Evolutionary conservation across 1,140 invertebrate species (phyloP).

Genomic region (Drosophila bifasciata): DNA sequence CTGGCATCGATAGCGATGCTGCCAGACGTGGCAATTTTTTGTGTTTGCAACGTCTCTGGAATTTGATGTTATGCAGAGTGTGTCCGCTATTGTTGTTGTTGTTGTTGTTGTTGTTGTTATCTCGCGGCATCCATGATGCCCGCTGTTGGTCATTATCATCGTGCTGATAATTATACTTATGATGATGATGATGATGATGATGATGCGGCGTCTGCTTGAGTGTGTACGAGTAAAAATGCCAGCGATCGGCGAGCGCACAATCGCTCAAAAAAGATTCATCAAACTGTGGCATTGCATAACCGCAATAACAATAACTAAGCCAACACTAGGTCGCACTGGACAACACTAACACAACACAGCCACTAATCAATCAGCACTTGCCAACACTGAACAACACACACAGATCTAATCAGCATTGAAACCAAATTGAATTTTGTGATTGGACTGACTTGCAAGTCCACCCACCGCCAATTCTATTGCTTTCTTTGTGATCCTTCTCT

Average conservation of each 20-base stretch:
- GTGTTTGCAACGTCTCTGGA: slow-evolving; percentile 71
- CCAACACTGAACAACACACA: slow-evolving; percentile 2
- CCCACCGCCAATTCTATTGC: too few relatives aligned
- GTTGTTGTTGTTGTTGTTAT: slow-evolving; percentile 30
- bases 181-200: slow-evolving; percentile 8
- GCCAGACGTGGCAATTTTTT: slow-evolving; percentile 74
- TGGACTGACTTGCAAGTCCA: too few relatives aligned
- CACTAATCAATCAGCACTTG: too few relatives aligned
- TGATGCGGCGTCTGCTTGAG: slow-evolving; percentile 48
- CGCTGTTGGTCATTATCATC: neutral
- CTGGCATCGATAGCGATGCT: slow-evolving; percentile 55
- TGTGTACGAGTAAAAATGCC: slow-evolving; percentile 74
- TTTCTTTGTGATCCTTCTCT: too few relatives aligned
- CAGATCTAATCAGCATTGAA: too few relatives aligned
- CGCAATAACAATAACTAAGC: slow-evolving; percentile 15
- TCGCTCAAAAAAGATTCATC: slow-evolving; percentile 81
- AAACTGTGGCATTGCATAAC: slow-evolving; percentile 81
- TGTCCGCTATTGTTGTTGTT: slow-evolving; percentile 43
- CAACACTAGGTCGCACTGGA: slow-evolving; percentile 18
- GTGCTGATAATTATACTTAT: neutral
- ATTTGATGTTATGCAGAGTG: slow-evolving; percentile 79
- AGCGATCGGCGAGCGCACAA: slow-evolving; percentile 71
- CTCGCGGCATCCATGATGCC: slow-evolving; percentile 7
- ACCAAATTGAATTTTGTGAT: too few relatives aligned
- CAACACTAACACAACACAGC: too few relatives aligned